Evolutionary conservation across 2,113 vertebrate species (phyloP), one percentile per base, ranked within the genome.

Genomic region (Phyllopteryx taeniolatus): DNA sequence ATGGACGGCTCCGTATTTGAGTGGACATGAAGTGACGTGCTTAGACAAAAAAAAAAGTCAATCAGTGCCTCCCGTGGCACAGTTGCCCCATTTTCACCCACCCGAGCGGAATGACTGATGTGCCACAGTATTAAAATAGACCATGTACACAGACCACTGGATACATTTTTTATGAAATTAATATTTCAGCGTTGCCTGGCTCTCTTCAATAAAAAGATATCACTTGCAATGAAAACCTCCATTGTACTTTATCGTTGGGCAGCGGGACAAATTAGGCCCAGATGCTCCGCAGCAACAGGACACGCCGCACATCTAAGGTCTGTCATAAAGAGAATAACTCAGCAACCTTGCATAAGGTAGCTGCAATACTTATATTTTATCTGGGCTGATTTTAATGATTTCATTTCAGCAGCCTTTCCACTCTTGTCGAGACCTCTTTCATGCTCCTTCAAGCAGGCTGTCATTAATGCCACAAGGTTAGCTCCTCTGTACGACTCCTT

Each of bases 111-210:
- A 90, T 82, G 88, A 91, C 70, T 88, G 89, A 91, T 90, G 87
- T 84, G 85, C 81, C 78, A 86, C 78, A 73, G 81, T 91, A 91
- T 92, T 92, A 92, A 91, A 94, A 91, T 91, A 92, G 91, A 90
- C 78, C 87, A 60, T 90, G 83, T 85, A 87, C 86, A 89, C 86
- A 88, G 79, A 87, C 86, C 79, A 78, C 76, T 61, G 78, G 77
- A 90, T 92, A 86, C 88, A 92, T 92, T 90, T 92, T 93, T 90
- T 68, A 93, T 91, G 90, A 89, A 91, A 92, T 86, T 78, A 89
- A 93, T 94, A 91, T 91, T 93, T 92, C 85, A 92, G 79, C 81
- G 77, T 69, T 77, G 76, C 82, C 86, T 73, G 81, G 82, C 90
- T 86, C 81, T 85, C 78, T 87, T 91, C 79, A 91, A 92, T 91